Evolutionary conservation across 2,888 invertebrate species (phyloP), one percentile per base, ranked within the genome.

Genomic region (Helleia helle): DNA sequence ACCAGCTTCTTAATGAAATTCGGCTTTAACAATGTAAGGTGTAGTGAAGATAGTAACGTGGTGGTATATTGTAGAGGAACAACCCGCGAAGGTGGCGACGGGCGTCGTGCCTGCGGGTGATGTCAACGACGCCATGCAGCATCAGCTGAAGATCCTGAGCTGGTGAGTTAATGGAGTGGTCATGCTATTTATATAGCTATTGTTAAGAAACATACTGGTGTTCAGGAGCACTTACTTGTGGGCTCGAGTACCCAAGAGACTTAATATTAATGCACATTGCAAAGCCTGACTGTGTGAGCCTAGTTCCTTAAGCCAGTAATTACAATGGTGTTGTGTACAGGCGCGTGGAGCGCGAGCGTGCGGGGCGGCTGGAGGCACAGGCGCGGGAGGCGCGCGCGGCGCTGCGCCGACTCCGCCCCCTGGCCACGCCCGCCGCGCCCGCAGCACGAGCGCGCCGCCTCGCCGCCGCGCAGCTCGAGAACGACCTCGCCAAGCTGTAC

Each of bases 31-130:
- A n/a, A n/a, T n/a, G n/a, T n/a, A 7, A 29, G 7, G 8, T 6
- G 13, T 29, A 3, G 4, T 29, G 3, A 5, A 12, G 18, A 37
- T 26, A 8, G 26, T 8, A 8, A 15, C 7, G 0, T 15, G 8
- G 0, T 15, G 15, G 29, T 15, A 8, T 9, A 4, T 31, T 31
- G 5, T 17, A 81, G 83, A 81, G 38, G 81, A 83, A 28, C 56
- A 74, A 0, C 71, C 80, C 0, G 74, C 77, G 44, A 83, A 83
- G 56, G 71, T 71, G 46, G 66, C 93, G 87, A 58, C 92, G 87
- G 50, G 87, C 3, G 74, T 79, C 4, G 65, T 52, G 0, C n/a
- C n/a, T n/a, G 55, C 63, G 0, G 79, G 80, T 0, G 84, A 83
- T 26, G 71, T 76, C 1, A 76, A 79, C 47, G 83, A 83, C 4